These are phyloP conservation scores for Phasia obesa DNA, from an alignment of 2,888 invertebrate genomes.

Conservation along the genomic window DNA sequence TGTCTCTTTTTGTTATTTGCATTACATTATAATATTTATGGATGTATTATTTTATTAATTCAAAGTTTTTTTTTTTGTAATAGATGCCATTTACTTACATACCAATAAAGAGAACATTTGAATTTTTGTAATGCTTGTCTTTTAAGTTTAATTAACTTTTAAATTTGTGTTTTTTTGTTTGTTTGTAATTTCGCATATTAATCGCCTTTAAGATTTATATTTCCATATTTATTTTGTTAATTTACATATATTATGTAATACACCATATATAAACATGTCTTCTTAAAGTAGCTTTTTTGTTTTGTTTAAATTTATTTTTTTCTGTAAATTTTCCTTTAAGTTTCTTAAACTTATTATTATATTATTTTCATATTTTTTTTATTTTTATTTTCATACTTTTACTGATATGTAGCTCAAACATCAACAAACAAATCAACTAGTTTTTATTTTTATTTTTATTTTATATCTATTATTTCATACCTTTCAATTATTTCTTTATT, in stretches of 20 bases:
- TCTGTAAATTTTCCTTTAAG: constrained; percentile 70
- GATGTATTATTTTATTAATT: constrained; percentile 12
- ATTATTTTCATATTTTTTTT: constrained; percentile 47
- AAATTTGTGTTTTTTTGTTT: not conserved
- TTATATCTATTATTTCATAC: constrained; percentile 59
- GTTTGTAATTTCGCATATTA: constrained; percentile 1
- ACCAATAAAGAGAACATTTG: constrained; percentile 35
- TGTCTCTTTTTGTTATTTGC: constrained; percentile 42
- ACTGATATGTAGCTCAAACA: constrained; percentile 83
- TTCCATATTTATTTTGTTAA: not conserved
- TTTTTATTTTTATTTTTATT: constrained; percentile 67
- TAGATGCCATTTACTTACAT: constrained; percentile 55
- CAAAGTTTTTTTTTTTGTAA: constrained; percentile 6
- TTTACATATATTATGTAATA: constrained; percentile 36
- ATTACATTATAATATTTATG: constrained; percentile 45
- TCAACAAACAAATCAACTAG: constrained; percentile 82
- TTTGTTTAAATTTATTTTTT: constrained; percentile 67
- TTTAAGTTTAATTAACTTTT: constrained; percentile 5
- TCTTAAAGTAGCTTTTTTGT: constrained; percentile 71
- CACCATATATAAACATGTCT: constrained; percentile 61
- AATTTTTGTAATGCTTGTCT: not conserved
- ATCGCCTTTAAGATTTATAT: not conserved
- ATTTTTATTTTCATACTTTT: constrained; percentile 75
- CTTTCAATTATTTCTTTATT: constrained; percentile 65
- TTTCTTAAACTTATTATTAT: constrained; percentile 40